Conservation (phyloP, 2,113 vertebrate genomes). For the Pogona vitticeps region DNA sequence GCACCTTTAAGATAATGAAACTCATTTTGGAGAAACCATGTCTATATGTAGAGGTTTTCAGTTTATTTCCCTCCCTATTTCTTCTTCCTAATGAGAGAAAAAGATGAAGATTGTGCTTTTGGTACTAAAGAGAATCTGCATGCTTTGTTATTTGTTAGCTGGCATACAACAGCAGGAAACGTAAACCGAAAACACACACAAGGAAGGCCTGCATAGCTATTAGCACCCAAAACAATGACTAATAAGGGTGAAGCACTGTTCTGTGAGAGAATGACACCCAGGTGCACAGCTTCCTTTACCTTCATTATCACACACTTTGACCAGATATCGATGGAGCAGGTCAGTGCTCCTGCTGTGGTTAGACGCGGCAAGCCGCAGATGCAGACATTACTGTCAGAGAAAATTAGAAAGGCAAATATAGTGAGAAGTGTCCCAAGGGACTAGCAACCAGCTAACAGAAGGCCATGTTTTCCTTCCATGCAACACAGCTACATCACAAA, state of each 20-base stretch:
- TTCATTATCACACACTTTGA: constrained; percentile 63
- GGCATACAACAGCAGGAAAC: constrained; percentile 33
- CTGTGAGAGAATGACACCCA: constrained; percentile 52
- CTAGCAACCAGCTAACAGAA: constrained; percentile 33
- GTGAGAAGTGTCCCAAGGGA: constrained; percentile 27
- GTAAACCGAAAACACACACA: constrained; percentile 41
- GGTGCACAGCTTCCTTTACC: constrained; percentile 48
- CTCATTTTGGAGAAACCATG: constrained; percentile 22
- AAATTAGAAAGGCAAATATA: constrained; percentile 65
- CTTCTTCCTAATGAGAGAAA: constrained; percentile 28
- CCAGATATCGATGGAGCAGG: constrained; percentile 32
- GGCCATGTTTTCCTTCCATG: constrained; percentile 16
- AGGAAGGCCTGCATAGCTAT: constrained; percentile 30
- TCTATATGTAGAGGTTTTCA: constrained; percentile 23
- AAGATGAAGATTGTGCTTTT: constrained; percentile 11
- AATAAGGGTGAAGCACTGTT: constrained; percentile 38
- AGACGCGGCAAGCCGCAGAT: constrained; percentile 37
- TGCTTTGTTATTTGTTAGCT: constrained; percentile 56
- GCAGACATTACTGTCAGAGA: constrained; percentile 49
- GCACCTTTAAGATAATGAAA: constrained; percentile 21
- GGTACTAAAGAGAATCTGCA: constrained; percentile 3
- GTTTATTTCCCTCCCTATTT: not conserved
- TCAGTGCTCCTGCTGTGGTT: constrained; percentile 50
- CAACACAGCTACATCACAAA: constrained; percentile 47
- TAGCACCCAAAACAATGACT: constrained; percentile 49